Evolutionary conservation across 2,888 invertebrate genomes (phyloP), one percentile per base, ranked within the genome.

Genomic region (Mythimna impura): DNA sequence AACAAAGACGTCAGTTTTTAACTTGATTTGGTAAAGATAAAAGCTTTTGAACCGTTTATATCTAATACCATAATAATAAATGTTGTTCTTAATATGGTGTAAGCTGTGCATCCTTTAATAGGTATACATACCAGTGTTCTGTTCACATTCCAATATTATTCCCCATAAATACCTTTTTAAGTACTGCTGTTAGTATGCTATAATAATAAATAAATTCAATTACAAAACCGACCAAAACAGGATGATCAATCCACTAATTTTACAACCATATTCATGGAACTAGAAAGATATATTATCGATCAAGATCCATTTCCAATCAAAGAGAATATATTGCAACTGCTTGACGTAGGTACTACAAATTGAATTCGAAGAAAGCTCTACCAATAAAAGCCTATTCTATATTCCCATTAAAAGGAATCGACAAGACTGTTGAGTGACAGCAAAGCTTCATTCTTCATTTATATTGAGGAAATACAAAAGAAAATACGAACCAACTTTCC

Each of bases 281-380:
- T 66, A 50, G 82, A 81, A 76, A 84, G 84, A 69, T 4, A 14
- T 40, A 66, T 47, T 67, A 66, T 81, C 36, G 66, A 81, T 62
- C 34, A 14, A 80, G 61, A 70, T 43, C 50, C 20, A 76, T 76
- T 69, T 81, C 54, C 69, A 81, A 81, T 84, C 62, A 66, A 76
- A 40, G 25, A 22, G 54, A 83, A 84, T 83, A 63, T 71, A 58
- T 55, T 67, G 47, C 50, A 54, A 52, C 43, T 63, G 34, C 40
- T 66, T 64, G 64, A 58, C 67, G 30, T 30, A 30, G 3, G 3
- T 80, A 34, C 64, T 17, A 55, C 22, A 80, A 83, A 80, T 74
- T 80, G 70, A 64, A 52, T 83, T 80, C 30, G 25, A 54, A 54
- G 66, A 66, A 80, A 70, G 69, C 34, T 57, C 7, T 6, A 17